phyloP scores from a whole-genome alignment of 2,888 invertebrate genomes.

The Parelbella ahira region DNA sequence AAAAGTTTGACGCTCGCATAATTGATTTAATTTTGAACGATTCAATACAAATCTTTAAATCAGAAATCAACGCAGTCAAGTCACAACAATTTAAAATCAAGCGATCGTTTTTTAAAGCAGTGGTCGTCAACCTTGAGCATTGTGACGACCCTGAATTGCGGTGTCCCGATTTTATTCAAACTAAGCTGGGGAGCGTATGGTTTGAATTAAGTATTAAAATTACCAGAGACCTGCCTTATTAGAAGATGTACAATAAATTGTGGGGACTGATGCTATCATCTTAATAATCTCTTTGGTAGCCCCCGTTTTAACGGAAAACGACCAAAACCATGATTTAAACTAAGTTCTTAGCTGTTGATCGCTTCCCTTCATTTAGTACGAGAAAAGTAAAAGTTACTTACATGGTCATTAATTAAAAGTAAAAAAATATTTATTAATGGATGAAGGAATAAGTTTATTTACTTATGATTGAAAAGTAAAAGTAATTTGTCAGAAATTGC shows the following conservation, averaged over 20 bases:
- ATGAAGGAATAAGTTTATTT: no score
- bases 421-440: no score
- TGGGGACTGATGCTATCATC: slow-evolving; percentile 53
- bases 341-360: slow-evolving; percentile 16
- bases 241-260: slow-evolving; percentile 54
- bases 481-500: no score
- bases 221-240: slow-evolving; percentile 53
- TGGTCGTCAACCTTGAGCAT: no score
- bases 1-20: slow-evolving; percentile 22
- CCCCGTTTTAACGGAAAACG: slow-evolving; percentile 40
- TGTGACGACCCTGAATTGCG: not conserved
- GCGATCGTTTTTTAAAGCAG: no score
- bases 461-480: no score
- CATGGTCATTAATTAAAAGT: no score
- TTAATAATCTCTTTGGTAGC: slow-evolving; percentile 70
- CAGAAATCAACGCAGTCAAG: not conserved
- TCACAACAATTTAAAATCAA: no score
- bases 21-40: slow-evolving; percentile 22
- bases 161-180: slow-evolving; percentile 7
- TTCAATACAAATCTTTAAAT: slow-evolving; percentile 18
- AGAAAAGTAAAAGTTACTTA: slow-evolving; percentile 1
- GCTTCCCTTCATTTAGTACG: not conserved
- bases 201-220: slow-evolving; percentile 66
- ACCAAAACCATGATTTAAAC: slow-evolving; percentile 41
- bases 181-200: slow-evolving; percentile 12